These are phyloP conservation scores for Caenorhabditis sp. DNA, from an alignment of 2,888 invertebrate genomes.

Conservation along the genomic window DNA sequence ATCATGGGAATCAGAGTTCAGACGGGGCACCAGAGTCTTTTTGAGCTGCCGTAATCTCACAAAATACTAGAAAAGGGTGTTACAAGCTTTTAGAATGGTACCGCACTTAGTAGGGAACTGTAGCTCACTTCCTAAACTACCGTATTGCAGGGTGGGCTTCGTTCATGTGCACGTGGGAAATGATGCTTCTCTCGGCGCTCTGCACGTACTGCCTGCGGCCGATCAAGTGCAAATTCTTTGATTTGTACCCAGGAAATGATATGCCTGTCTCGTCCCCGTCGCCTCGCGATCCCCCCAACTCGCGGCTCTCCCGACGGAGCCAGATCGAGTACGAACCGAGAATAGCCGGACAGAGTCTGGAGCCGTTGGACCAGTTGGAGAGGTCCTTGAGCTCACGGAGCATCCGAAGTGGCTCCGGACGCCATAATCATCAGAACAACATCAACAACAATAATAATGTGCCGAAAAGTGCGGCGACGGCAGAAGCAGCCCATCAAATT, in stretches of 20 bases:
- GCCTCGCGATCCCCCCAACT: neutral
- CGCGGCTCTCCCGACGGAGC: slow-evolving; percentile 1
- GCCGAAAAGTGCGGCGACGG: too few species aligned
- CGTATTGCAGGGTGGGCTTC: slow-evolving; percentile 75
- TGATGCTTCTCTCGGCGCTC: slow-evolving; percentile 73
- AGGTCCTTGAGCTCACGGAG: neutral
- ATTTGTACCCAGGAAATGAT: slow-evolving; percentile 48
- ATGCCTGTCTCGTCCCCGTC: neutral
- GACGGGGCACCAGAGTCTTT: too few species aligned
- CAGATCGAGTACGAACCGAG: slow-evolving; percentile 13
- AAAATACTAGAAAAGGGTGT: too few species aligned
- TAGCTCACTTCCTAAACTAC: too few species aligned
- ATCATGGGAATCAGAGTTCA: too few species aligned
- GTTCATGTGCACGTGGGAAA: slow-evolving; percentile 76
- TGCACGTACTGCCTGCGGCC: slow-evolving; percentile 73
- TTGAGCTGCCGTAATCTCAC: too few species aligned
- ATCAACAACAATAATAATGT: neutral
- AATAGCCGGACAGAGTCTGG: slow-evolving; percentile 28
- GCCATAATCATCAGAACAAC: too few species aligned
- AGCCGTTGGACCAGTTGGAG: neutral
- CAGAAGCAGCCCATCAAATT: too few species aligned
- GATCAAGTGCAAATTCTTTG: slow-evolving; percentile 59
- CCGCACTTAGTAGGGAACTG: too few species aligned
- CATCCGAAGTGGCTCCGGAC: neutral
- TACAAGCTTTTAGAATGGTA: too few species aligned